Evolutionary conservation across 2,113 vertebrate species (phyloP).

Genomic region (Hirundichthys speculiger): DNA sequence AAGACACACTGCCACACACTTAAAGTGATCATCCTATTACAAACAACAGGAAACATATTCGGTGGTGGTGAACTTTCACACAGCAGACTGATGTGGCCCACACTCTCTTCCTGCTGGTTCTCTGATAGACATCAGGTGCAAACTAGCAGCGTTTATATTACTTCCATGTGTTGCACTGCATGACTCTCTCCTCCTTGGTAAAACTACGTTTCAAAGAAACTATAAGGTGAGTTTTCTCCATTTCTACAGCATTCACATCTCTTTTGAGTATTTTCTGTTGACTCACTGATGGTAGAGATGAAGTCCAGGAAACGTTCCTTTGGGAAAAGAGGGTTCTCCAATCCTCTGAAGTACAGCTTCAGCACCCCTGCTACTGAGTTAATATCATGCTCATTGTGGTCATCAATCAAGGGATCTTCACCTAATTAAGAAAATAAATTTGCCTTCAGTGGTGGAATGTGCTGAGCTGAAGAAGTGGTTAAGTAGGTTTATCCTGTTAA

Average conservation of each 20-base stretch:
- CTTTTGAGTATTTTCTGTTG: conserved; percentile 18
- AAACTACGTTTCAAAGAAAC: conserved; percentile 10
- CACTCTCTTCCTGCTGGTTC: conserved; percentile 43
- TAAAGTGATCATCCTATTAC: conserved; percentile 42
- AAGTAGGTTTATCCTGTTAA: not conserved
- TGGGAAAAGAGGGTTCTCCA: conserved; percentile 97
- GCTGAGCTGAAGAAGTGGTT: not conserved
- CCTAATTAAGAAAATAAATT: conserved; percentile 72
- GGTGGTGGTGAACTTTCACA: conserved; percentile 44
- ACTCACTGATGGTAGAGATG: conserved; percentile 98
- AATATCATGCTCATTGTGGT: conserved; percentile 95
- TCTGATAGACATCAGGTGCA: conserved; percentile 48
- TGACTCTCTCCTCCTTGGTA: conserved; percentile 24
- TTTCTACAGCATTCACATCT: not conserved
- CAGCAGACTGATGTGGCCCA: conserved; percentile 23
- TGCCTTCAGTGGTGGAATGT: conserved; percentile 1
- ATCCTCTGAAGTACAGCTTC: conserved; percentile 97
- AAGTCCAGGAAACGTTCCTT: conserved; percentile 98
- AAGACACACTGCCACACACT: not conserved
- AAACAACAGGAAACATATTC: conserved; percentile 28
- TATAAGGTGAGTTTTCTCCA: conserved; percentile 20
- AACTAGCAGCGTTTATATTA: conserved; percentile 40
- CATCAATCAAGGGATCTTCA: conserved; percentile 94
- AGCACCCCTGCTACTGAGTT: conserved; percentile 97
- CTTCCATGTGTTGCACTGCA: conserved; percentile 60